phyloP scores from a whole-genome alignment of 2,797 vertebrate species.

The Gymnocypris eckloni region DNA sequence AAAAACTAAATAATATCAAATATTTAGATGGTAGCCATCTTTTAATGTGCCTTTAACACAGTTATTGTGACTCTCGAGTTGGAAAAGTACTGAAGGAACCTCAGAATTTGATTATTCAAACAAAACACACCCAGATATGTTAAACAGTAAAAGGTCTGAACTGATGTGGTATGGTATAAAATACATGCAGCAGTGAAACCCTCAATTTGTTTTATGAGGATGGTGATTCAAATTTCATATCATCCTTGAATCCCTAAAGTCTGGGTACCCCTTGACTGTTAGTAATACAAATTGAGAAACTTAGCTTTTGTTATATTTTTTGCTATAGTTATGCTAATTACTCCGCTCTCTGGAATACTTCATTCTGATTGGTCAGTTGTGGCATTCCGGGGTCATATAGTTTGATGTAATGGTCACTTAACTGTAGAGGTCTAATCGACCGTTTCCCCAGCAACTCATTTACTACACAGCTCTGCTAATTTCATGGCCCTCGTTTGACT shows the following conservation, averaged over 20 bases:
- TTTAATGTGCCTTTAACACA: background rate
- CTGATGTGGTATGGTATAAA: background rate
- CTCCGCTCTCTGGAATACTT: background rate
- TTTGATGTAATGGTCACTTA: background rate
- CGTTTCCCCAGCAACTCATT: background rate
- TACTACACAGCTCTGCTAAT: background rate
- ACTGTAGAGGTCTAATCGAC: constrained; percentile 7
- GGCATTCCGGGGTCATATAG: background rate
- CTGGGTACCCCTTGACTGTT: background rate
- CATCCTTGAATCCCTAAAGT: background rate
- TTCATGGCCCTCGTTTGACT: background rate
- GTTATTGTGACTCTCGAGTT: background rate
- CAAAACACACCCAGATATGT: background rate
- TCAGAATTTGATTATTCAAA: background rate
- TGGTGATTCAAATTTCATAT: background rate
- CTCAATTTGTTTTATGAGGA: background rate
- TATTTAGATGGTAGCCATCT: background rate
- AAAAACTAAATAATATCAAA: background rate
- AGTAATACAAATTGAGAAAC: background rate
- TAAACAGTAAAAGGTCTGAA: background rate
- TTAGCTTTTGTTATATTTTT: background rate
- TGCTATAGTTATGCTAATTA: background rate
- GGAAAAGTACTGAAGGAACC: background rate
- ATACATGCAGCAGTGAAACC: background rate
- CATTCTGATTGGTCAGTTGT: constrained; percentile 9